Evolutionary conservation across 1,140 invertebrate genomes (phyloP).

Genomic region (Colletes gigas): DNA sequence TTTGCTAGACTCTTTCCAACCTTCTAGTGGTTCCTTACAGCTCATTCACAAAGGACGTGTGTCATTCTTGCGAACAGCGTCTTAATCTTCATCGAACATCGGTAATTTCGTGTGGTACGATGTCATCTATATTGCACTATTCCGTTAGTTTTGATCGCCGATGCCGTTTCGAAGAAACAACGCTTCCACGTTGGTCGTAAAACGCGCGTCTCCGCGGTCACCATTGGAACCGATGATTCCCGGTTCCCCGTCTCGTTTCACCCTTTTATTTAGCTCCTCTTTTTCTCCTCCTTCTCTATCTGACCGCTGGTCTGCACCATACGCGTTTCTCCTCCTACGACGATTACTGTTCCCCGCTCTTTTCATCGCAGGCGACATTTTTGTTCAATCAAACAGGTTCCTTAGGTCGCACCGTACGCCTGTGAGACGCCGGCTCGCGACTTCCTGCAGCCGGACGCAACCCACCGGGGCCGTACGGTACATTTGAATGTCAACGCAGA

Average conservation of each 20-base stretch:
- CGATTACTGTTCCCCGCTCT: slow-evolving; percentile 41
- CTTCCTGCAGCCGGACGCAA: slow-evolving; percentile 51
- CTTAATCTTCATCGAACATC: no score
- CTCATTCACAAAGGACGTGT: no score
- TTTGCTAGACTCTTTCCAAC: no score
- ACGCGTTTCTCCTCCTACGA: slow-evolving; percentile 1
- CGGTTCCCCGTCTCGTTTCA: neutral
- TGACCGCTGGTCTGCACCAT: no score
- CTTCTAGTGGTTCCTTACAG: no score
- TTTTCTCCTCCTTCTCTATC: neutral
- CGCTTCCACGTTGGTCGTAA: neutral
- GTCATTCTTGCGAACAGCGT: no score
- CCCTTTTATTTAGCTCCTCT: neutral
- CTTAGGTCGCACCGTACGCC: slow-evolving; percentile 5
- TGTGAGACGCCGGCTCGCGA: slow-evolving; percentile 48
- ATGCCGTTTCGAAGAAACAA: neutral
- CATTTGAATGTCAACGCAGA: slow-evolving; percentile 61
- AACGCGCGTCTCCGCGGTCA: neutral
- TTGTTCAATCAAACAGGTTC: slow-evolving; percentile 67
- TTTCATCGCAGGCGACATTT: slow-evolving; percentile 56
- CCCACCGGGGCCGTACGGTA: slow-evolving; percentile 52
- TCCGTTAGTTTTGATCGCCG: neutral
- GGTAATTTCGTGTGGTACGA: no score
- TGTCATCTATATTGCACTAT: slow-evolving; percentile 55
- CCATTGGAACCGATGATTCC: neutral